Evolutionary conservation across 2,888 invertebrate species (phyloP).

Genomic region (Ichneumoninae sp.): DNA sequence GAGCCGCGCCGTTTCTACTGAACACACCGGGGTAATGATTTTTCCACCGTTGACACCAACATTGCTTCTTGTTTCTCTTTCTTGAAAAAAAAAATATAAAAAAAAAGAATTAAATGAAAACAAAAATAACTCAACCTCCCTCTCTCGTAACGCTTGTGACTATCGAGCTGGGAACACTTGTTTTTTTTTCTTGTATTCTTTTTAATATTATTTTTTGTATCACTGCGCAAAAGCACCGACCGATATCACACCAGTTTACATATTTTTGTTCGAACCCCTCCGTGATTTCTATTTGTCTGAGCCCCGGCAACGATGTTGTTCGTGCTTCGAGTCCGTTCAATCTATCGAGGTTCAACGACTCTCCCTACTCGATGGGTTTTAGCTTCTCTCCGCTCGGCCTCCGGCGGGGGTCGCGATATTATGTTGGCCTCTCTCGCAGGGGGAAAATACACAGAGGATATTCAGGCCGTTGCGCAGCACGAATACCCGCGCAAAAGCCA

Average conservation of each 20-base stretch:
- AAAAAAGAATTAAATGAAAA: not conserved
- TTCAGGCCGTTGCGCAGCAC: slow-evolving; percentile 49
- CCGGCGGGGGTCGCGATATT: slow-evolving; percentile 8
- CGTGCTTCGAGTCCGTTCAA: slow-evolving; percentile 15
- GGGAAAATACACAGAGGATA: slow-evolving; percentile 27
- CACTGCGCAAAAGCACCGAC: not conserved
- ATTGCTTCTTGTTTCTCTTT: not conserved
- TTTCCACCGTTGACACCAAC: not conserved
- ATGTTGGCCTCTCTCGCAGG: slow-evolving; percentile 18
- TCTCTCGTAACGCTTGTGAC: not conserved
- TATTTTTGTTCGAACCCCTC: not conserved
- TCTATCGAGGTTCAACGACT: slow-evolving; percentile 36
- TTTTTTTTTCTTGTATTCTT: not conserved
- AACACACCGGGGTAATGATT: slow-evolving; percentile 7
- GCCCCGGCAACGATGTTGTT: slow-evolving; percentile 9
- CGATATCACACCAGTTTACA: not conserved
- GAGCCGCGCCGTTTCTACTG: slow-evolving; percentile 4
- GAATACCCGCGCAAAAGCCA: slow-evolving; percentile 60
- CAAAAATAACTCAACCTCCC: slow-evolving; percentile 7
- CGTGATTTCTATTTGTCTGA: not conserved
- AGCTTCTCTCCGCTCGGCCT: slow-evolving; percentile 4
- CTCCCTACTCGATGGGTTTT: slow-evolving; percentile 3
- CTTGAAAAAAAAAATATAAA: not conserved
- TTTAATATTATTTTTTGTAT: not conserved
- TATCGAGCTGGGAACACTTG: slow-evolving; percentile 1